Base-by-base conservation (phyloP, 64 coral and sea anemone genomes). In the Stylophora pistillata region DNA sequence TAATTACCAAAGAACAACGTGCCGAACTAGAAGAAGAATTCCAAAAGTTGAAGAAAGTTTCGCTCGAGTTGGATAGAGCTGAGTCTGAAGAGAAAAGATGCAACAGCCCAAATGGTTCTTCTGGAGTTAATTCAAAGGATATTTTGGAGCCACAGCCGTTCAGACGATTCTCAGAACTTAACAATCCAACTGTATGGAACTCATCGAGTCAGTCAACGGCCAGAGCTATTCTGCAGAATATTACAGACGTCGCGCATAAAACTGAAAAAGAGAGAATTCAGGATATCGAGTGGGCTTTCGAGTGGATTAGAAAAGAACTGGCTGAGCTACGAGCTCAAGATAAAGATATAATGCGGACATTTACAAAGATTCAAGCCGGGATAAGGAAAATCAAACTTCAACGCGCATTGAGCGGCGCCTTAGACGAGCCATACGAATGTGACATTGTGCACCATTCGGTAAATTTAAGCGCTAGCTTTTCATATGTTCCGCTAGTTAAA, bases 291-390 rank as follows among this genome's bases (percentile, higher is more conserved):
- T 54, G 30, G 26, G 91, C 91, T 52, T 93, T 93, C 58, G 76
- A 93, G 34, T 93, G 91, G 91, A 88, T 93, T 26, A 86, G 91
- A 15, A 79, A 93, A 88, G 91, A 93, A 82, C 73, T 93, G 10
- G 76, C 75, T 12, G 91, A 93, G 28, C 70, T 93, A 21, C 73
- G 91, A 30, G 91, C 91, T 15, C 91, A 93, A 88, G 91, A 93
- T 74, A 93, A 93, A 58, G 91, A 93, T 28, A 93, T 93, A 13
- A 93, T 93, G 91, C 34, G 91, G 30, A 82, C 87, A 86, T 93
- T 93, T 82, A 64, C 84, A 3, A 80, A 82, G 56, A 93, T 93
- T 41, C 91, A 93, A 79, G 85, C 91, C 3, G 91, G 85, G 74
- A 93, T 93, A 80, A 27, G 91, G 18, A 86, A 93, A 18, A 88